phyloP scores from a whole-genome alignment of 2,888 invertebrate genomes.

The Sthenelais limicola region DNA sequence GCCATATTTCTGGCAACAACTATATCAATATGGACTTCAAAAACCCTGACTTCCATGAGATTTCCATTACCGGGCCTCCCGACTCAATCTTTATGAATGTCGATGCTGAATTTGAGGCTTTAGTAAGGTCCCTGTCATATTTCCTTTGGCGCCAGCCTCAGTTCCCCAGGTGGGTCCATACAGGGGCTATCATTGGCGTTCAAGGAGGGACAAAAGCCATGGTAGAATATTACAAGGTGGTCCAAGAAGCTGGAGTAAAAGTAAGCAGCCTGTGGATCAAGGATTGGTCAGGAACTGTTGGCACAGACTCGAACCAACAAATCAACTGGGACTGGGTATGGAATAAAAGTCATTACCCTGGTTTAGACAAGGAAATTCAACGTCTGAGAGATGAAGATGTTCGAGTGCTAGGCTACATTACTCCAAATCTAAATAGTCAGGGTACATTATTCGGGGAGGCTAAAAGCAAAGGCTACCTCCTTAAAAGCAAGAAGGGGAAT shows the following conservation, averaged over 20 bases:
- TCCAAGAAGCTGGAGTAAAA: conserved; percentile 52
- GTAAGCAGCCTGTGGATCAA: conserved; percentile 66
- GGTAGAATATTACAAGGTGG: conserved; percentile 54
- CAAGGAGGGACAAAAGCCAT: conserved; percentile 65
- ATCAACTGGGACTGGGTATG: conserved; percentile 68
- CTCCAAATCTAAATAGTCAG: conserved; percentile 60
- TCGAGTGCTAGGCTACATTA: conserved; percentile 63
- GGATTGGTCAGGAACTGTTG: conserved; percentile 64
- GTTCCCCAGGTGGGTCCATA: conserved; percentile 60
- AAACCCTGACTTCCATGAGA: conserved; percentile 56
- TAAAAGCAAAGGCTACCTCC: conserved; percentile 55
- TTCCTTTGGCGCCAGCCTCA: conserved; percentile 56
- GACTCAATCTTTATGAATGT: conserved; percentile 52
- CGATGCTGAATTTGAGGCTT: conserved; percentile 17
- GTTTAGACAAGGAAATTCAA: conserved; percentile 55
- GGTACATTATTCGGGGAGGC: conserved; percentile 59
- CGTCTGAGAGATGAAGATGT: conserved; percentile 54
- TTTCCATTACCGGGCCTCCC: conserved; percentile 45
- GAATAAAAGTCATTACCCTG: conserved; percentile 60
- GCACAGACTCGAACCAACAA: conserved; percentile 62
- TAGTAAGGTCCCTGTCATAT: conserved; percentile 50
- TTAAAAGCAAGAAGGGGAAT: conserved; percentile 56
- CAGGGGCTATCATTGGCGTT: conserved; percentile 60
- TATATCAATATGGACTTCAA: conserved; percentile 61
- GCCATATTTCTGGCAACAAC: conserved; percentile 57